phyloP scores from a whole-genome alignment of 1,140 invertebrate species.

The Pogonognathellus flavescens region DNA sequence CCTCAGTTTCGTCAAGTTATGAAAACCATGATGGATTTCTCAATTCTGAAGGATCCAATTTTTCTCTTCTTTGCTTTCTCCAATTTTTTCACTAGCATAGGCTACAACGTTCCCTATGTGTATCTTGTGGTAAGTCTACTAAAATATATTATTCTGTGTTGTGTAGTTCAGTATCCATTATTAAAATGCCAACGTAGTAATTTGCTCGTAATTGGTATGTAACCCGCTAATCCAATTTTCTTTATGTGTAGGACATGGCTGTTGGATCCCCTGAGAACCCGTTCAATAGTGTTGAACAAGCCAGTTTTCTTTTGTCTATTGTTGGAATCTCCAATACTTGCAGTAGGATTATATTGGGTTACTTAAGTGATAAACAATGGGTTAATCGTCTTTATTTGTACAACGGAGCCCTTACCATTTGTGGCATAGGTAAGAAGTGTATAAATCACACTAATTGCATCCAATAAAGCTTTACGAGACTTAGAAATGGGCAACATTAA shows the following conservation, averaged over 20 bases:
- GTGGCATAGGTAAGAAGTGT: constrained; percentile 80
- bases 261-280: constrained; percentile 71
- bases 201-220: no score
- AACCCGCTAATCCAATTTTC: neutral
- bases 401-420: constrained; percentile 85
- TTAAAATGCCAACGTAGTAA: neutral
- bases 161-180: neutral
- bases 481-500: neutral
- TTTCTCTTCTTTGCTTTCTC: constrained; percentile 93
- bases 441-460: neutral
- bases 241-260: constrained; percentile 64
- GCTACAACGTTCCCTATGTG: constrained; percentile 95
- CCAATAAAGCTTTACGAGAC: neutral
- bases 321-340: constrained; percentile 77
- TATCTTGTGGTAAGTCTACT: constrained; percentile 80
- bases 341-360: constrained; percentile 83
- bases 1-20: constrained; percentile 76
- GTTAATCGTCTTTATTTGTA: constrained; percentile 91
- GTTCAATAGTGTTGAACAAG: constrained; percentile 72
- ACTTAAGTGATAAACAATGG: constrained; percentile 88
- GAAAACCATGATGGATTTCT: constrained; percentile 86
- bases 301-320: constrained; percentile 80
- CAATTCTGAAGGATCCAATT: constrained; percentile 84
- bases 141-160: no score
- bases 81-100: constrained; percentile 96